Conservation (phyloP, 2,888 invertebrate genomes). For the Drosophila pegasa region DNA sequence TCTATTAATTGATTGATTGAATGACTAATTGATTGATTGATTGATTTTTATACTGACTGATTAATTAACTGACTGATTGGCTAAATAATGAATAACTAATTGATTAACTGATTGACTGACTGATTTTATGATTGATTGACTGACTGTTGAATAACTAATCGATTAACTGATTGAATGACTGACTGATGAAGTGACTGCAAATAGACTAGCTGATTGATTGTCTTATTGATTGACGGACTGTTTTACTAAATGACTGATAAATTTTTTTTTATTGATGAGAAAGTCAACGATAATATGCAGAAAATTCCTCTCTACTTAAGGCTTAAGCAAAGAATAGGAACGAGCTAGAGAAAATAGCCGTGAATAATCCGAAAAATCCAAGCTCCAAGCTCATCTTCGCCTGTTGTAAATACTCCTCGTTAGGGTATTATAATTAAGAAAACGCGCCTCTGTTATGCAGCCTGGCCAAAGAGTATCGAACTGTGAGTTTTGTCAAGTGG, state of each 20-base stretch:
- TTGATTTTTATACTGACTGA: neutral
- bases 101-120: neutral
- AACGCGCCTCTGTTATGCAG: conserved; percentile 17
- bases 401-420: neutral
- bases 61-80: no score
- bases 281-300: no score
- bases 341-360: no score
- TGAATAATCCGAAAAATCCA: no score
- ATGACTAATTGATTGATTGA: neutral
- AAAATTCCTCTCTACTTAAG: no score
- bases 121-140: neutral
- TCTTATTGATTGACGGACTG: no score
- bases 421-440: conserved; percentile 44
- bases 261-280: no score
- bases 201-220: no score
- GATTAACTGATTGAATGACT: neutral
- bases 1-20: neutral
- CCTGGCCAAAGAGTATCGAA: conserved; percentile 30
- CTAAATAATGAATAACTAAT: neutral
- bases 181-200: neutral
- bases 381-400: no score
- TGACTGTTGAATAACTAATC: neutral
- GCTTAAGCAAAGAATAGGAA: no score
- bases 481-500: conserved; percentile 59
- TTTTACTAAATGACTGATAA: no score